phyloP scores from a whole-genome alignment of 2,797 vertebrate species.

The Paguma larvata region DNA sequence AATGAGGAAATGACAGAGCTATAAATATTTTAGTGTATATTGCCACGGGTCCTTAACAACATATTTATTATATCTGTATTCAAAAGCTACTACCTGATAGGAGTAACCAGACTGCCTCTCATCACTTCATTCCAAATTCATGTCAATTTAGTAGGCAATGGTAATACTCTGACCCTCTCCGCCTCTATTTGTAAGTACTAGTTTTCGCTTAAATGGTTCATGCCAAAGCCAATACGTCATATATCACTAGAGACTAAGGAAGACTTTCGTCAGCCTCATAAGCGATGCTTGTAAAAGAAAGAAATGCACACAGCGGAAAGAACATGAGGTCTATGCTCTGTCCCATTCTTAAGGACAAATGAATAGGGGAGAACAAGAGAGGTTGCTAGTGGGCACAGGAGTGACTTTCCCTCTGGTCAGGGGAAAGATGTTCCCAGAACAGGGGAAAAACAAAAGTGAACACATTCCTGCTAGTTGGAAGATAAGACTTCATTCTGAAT shows the following conservation, averaged over 20 bases:
- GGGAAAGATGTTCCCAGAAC: not conserved
- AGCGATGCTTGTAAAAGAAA: conserved; percentile 27
- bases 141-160: not conserved
- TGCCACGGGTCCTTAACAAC: not conserved
- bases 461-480: conserved; percentile 10
- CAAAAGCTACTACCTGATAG: not conserved
- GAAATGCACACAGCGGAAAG: not conserved
- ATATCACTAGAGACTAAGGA: not conserved
- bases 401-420: not conserved
- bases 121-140: conserved; percentile 18
- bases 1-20: not conserved
- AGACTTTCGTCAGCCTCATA: not conserved
- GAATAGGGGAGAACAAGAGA: not conserved
- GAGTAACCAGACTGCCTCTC: not conserved
- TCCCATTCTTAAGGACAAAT: not conserved
- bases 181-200: conserved; percentile 20
- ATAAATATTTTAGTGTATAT: not conserved
- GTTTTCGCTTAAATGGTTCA: not conserved
- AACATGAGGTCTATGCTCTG: not conserved
- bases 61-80: not conserved
- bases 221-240: not conserved
- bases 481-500: conserved; percentile 59
- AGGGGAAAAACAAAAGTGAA: conserved; percentile 5
- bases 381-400: not conserved
- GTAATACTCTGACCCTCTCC: not conserved